Evolutionary conservation across 1,140 invertebrate genomes (phyloP), one percentile per base, ranked within the genome.

Genomic region (Tribolium madens): DNA sequence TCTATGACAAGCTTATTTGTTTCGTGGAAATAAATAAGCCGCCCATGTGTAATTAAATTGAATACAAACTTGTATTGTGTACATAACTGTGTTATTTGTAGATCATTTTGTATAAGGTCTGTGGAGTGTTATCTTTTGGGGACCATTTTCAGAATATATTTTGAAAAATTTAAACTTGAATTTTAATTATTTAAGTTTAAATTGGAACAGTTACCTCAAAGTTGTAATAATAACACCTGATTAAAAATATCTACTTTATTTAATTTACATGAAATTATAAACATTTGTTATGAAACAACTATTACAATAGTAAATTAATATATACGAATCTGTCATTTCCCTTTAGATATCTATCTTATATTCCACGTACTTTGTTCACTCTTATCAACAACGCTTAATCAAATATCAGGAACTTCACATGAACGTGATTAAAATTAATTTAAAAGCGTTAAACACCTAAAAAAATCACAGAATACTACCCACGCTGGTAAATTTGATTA

Each of bases 81-180:
- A 47, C 48, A 47, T 52, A 42, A 57, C 18, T 76, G 47, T 70
- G 68, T 77, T 64, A 60, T 31, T 73, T 47, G 33, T 73, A 53
- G 47, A 73, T 70, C 13, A 33, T 76, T 70, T 70, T 72, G 52
- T 72, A 72, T 77, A 70, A 69, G 78, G 78, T 77, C 76, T 77
- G 73, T 77, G 78, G 78, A 77, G 72, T 77, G 78, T 79, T 79
- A 79, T 77, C 78, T 77, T 77, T 79, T 79, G 78, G 78, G 78
- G 78, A 79, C 78, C 78, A 79, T 77, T 79, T 79, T 79, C 52
- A 79, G 74, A 77, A 77, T 77, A 79, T 77, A 78, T 78, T 76
- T 75, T 72, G 72, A 76, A 78, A 76, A 72, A 42, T 42, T 76
- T 64, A 13, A 64, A 64, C 57, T 64, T 33, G 21, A 64, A 33